phyloP scores from a whole-genome alignment of 2,797 vertebrate species.

The Anas bernieri region DNA sequence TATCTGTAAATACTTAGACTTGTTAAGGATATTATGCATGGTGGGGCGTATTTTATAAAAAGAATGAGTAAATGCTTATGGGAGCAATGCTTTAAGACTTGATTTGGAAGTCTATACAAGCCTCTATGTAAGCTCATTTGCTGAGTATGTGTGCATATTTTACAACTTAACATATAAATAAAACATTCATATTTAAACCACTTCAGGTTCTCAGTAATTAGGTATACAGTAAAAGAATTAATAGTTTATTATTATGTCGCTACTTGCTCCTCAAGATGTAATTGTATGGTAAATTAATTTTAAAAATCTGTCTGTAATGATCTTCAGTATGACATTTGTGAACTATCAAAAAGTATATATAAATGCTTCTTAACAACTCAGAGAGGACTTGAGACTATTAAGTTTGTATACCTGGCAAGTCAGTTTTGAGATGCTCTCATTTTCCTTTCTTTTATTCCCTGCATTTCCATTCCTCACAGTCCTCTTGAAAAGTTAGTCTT shows the following conservation, averaged over 20 bases:
- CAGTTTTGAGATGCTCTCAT: neutral
- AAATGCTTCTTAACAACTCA: neutral
- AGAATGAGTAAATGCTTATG: neutral
- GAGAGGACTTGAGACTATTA: neutral
- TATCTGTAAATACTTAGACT: neutral
- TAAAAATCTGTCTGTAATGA: neutral
- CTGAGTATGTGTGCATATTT: neutral
- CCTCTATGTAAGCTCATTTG: neutral
- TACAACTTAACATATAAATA: neutral
- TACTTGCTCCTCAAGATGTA: neutral
- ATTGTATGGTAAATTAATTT: neutral
- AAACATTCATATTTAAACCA: neutral
- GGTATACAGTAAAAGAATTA: neutral
- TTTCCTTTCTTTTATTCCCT: neutral
- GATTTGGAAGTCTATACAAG: neutral
- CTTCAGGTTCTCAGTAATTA: neutral
- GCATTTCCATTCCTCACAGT: neutral
- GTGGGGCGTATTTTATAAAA: neutral
- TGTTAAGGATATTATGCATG: neutral
- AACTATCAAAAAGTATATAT: neutral
- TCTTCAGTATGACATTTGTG: neutral
- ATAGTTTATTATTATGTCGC: neutral
- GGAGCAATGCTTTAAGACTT: neutral
- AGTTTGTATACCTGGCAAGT: neutral
- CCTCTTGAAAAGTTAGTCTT: neutral